Evolutionary conservation across 2,113 vertebrate species (phyloP).

Genomic region (Collichthys lucidus): DNA sequence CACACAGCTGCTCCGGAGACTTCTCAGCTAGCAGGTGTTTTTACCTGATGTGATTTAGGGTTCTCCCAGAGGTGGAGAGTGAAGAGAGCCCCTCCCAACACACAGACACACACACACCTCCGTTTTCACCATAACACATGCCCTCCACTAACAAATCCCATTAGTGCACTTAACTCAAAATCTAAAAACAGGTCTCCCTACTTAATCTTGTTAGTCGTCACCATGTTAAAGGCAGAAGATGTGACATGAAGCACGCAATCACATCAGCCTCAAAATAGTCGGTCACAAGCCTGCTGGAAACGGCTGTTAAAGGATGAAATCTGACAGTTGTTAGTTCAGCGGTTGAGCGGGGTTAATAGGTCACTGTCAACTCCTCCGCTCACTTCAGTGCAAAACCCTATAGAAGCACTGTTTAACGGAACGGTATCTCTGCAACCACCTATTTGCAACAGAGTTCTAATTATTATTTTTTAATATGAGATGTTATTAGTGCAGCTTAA

Average conservation of each 20-base stretch:
- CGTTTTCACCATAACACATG: slow-evolving; percentile 17
- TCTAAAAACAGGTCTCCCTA: slow-evolving; percentile 48
- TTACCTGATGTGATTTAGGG: slow-evolving; percentile 45
- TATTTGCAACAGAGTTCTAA: too few species aligned
- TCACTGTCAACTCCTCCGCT: background rate
- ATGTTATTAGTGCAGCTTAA: background rate
- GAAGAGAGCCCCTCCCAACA: background rate
- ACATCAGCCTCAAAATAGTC: slow-evolving; percentile 42
- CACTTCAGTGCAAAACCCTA: too few species aligned
- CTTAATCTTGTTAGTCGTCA: slow-evolving; percentile 56
- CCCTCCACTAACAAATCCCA: slow-evolving; percentile 45
- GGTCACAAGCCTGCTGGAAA: slow-evolving; percentile 6
- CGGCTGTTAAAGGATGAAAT: background rate
- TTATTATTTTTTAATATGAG: too few species aligned
- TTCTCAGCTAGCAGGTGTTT: slow-evolving; percentile 53
- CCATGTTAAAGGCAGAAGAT: slow-evolving; percentile 14
- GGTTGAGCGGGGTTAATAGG: background rate
- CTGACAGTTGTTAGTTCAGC: background rate
- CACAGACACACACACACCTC: background rate
- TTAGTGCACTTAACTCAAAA: slow-evolving; percentile 49
- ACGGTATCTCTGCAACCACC: too few species aligned
- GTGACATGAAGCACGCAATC: slow-evolving; percentile 13
- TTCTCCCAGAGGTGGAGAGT: slow-evolving; percentile 47
- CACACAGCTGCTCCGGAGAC: slow-evolving; percentile 55
- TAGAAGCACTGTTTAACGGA: too few species aligned